Evolutionary conservation across 2,888 invertebrate genomes (phyloP).

Genomic region (Drosophila stalkeri): DNA sequence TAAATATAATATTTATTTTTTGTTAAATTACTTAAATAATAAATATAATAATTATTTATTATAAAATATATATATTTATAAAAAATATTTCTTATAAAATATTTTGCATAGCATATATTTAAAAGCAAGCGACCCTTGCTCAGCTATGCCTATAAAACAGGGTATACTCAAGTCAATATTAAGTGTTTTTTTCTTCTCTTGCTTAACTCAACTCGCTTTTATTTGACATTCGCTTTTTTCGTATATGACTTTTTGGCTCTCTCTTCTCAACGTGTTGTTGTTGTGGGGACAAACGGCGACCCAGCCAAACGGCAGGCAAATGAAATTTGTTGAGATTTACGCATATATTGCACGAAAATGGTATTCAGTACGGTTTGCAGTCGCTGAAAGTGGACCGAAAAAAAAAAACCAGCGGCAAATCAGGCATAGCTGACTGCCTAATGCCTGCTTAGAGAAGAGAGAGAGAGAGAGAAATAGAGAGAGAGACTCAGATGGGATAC

Average conservation of each 20-base stretch:
- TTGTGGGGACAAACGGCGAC: constrained; percentile 20
- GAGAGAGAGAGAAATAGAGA: background rate
- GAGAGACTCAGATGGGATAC: background rate
- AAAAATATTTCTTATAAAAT: no score
- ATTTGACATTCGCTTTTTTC: constrained; percentile 30
- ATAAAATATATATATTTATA: no score
- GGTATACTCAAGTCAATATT: constrained; percentile 15
- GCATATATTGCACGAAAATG: constrained; percentile 59
- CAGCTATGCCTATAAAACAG: background rate
- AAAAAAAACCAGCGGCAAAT: constrained; percentile 16
- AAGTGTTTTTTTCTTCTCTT: background rate
- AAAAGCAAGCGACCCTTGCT: background rate
- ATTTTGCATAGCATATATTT: no score
- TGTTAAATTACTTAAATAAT: no score
- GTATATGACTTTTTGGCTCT: constrained; percentile 40
- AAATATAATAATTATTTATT: no score
- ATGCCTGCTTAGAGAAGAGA: background rate
- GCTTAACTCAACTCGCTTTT: constrained; percentile 12
- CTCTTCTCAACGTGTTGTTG: constrained; percentile 32
- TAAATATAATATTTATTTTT: no score
- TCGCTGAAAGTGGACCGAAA: constrained; percentile 1
- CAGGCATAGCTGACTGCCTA: background rate
- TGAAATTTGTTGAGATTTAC: constrained; percentile 72
- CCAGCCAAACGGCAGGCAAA: constrained; percentile 41
- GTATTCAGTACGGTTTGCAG: constrained; percentile 6